These are phyloP conservation scores for Huso huso DNA, from an alignment of 2,797 vertebrate genomes.

Conservation along the genomic window DNA sequence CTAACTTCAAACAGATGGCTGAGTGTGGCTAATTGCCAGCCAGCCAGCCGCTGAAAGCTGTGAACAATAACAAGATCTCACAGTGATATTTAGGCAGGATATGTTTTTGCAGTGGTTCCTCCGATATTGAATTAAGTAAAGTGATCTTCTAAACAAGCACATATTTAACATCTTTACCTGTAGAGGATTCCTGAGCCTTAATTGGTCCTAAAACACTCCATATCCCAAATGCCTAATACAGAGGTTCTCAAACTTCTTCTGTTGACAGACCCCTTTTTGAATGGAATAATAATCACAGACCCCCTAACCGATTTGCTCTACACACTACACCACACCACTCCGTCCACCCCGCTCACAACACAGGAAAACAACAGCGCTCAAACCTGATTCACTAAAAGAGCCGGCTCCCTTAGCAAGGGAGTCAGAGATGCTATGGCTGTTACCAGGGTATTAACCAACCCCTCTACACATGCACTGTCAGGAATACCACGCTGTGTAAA, in stretches of 20 bases:
- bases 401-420: neutral
- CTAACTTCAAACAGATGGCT: slow-evolving; percentile 51
- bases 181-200: neutral
- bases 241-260: neutral
- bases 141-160: slow-evolving; percentile 11
- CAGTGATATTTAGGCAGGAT: slow-evolving; percentile 20
- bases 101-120: slow-evolving; percentile 33
- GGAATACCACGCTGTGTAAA: neutral
- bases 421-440: neutral
- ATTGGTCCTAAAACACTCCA: neutral
- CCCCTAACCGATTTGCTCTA: neutral
- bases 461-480: neutral
- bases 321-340: neutral
- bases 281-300: neutral
- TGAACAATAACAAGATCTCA: slow-evolving; percentile 37
- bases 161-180: neutral
- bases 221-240: neutral
- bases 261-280: neutral
- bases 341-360: neutral
- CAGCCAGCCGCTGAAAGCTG: slow-evolving; percentile 36
- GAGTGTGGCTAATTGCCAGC: slow-evolving; percentile 44
- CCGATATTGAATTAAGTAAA: slow-evolving; percentile 26
- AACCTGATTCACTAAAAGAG: neutral
- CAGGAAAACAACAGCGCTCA: neutral
- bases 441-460: neutral